Evolutionary conservation across 2,797 vertebrate genomes (phyloP).

Genomic region (Xenopus petersii): DNA sequence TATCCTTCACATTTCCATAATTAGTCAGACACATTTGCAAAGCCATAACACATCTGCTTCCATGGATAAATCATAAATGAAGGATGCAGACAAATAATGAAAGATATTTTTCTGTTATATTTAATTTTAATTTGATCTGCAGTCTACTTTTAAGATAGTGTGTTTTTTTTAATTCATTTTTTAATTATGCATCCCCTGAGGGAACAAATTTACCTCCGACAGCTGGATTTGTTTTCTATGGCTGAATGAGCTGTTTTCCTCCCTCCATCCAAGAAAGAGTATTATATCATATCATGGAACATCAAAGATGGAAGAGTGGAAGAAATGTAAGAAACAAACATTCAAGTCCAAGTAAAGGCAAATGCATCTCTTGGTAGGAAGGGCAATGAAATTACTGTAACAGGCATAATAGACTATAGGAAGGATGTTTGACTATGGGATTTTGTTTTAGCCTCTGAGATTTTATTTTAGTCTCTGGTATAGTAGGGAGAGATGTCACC

Average conservation of each 20-base stretch:
- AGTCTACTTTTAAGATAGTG: conserved; percentile 45
- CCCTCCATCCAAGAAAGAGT: not conserved
- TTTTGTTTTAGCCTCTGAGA: no score
- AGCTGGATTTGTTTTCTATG: conserved; percentile 46
- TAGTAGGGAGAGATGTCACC: no score
- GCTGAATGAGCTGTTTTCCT: conserved; percentile 34
- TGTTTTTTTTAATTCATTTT: conserved; percentile 12
- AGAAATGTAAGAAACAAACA: no score
- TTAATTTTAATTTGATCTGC: conserved; percentile 47
- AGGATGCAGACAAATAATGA: conserved; percentile 42
- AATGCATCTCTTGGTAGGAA: no score
- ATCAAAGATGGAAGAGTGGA: not conserved
- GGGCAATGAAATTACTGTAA: no score
- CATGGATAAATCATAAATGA: conserved; percentile 45
- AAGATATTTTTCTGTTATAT: conserved; percentile 49
- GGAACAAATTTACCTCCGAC: conserved; percentile 42
- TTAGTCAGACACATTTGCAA: conserved; percentile 45
- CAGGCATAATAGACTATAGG: no score
- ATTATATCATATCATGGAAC: conserved; percentile 21
- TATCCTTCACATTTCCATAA: conserved; percentile 37
- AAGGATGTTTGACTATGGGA: no score
- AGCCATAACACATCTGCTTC: conserved; percentile 48
- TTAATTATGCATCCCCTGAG: conserved; percentile 47
- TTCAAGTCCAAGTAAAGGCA: no score
- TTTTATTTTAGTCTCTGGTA: no score